phyloP scores from a whole-genome alignment of 2,797 vertebrate species.

The Centropyge bicolor region DNA sequence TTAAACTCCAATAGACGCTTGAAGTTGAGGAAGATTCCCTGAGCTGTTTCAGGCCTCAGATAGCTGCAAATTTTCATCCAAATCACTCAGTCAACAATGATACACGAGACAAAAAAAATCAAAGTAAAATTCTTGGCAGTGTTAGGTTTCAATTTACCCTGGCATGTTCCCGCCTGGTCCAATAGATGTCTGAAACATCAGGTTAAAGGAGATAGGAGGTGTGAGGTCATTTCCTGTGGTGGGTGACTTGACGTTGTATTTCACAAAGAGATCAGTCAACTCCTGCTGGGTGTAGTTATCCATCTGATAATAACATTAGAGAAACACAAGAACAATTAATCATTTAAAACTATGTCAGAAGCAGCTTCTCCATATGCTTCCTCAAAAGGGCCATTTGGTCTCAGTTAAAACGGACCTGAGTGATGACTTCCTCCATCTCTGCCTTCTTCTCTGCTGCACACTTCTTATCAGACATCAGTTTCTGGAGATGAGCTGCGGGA shows the following conservation, averaged over 20 bases:
- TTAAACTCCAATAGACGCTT: constrained; percentile 98
- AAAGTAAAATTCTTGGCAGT: rapidly evolving
- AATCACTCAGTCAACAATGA: neutral
- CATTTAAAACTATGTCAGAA: neutral
- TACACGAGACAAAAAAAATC: neutral
- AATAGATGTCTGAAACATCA: constrained; percentile 99
- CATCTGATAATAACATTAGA: constrained; percentile 82
- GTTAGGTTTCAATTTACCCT: constrained; percentile 85
- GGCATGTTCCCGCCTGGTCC: constrained; percentile 97
- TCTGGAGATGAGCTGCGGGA: constrained; percentile 93
- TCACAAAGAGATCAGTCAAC: constrained; percentile 94
- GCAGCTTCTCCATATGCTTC: neutral
- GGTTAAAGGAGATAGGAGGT: constrained; percentile 94
- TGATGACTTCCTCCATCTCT: constrained; percentile 95
- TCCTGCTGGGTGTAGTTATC: constrained; percentile 96
- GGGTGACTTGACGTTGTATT: constrained; percentile 97
- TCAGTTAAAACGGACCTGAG: constrained; percentile 85
- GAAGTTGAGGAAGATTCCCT: constrained; percentile 99
- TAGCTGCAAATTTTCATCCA: constrained; percentile 84
- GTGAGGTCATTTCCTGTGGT: constrained; percentile 95
- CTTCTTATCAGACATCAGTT: constrained; percentile 98
- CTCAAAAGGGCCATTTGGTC: neutral
- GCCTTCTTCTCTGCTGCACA: constrained; percentile 92
- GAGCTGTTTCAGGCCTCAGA: constrained; percentile 98
- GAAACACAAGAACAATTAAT: neutral